Evolutionary conservation across 2,113 vertebrate genomes (phyloP), one percentile per base, ranked within the genome.

Genomic region (Dascyllus trimaculatus): DNA sequence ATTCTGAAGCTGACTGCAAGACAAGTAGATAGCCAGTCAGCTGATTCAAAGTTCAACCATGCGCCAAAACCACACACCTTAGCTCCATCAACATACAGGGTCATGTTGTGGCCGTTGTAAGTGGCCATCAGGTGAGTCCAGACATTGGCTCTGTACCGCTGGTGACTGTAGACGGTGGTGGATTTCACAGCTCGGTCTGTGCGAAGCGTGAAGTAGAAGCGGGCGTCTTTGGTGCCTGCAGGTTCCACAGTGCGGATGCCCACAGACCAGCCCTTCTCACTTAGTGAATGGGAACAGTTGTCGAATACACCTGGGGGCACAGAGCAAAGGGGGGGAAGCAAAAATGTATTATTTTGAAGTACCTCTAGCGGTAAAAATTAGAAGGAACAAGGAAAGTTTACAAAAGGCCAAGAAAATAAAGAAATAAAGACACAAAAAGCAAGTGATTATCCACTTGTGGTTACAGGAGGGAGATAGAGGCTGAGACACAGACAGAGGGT

Each of bases 151-250:
- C 32, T 94, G 91, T 98, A 99, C 54, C 91, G 95, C 45, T 92
- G 94, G 67, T 95, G 93, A 53, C 94, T 89, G 0, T 75, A 89
- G 66, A 99, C 85, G 1, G 93, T 91, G 0, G 96, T 97, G 79
- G 97, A 94, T 0, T 93, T 79, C 18, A 86, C 85, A 0, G 96
- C 90, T n/a, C 96, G 94, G 88, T 99, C 98, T 0, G 98, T 98
- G 46, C 97, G 96, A 0, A 99, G 95, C 1, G 95, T 96, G 92
- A 99, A 99, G 94, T 96, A 99, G 93, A 97, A 98, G 53, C 95
- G 94, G 5, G 96, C 96, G 0, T 99, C 96, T 89, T 92, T 96
- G 89, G 90, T 94, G 72, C 95, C 93, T 0, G 54, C 18, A 0
- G 93, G 92, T 74, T 96, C 94, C 82, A 92, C 74, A 0, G 96